Percentiles rank a stretch among this genome's conserved stretches.
phyloP scores from a whole-genome alignment of 2,113 vertebrate genomes.

The Shinisaurus crocodilurus region DNA sequence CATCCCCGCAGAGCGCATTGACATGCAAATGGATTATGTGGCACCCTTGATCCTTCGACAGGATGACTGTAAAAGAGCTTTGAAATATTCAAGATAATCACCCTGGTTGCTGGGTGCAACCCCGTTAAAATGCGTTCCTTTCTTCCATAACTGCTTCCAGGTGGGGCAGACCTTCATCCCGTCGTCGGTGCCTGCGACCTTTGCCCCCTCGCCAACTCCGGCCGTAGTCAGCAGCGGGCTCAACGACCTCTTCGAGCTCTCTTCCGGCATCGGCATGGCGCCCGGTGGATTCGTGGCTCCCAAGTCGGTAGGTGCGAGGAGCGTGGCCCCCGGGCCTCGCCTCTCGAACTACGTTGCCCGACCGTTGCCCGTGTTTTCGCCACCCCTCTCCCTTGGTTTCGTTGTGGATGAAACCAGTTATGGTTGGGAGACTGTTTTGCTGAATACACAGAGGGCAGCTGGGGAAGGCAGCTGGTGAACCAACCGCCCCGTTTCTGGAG shows the following conservation, averaged over 20 bases:
- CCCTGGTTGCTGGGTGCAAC: too few species aligned
- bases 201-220: slow-evolving; percentile 96
- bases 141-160: slow-evolving; percentile 69
- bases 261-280: slow-evolving; percentile 92
- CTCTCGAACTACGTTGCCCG: too few species aligned
- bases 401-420: too few species aligned
- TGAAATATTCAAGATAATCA: slow-evolving; percentile 67
- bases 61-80: slow-evolving; percentile 42
- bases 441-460: too few species aligned
- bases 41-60: slow-evolving; percentile 51
- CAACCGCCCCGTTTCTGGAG: too few species aligned
- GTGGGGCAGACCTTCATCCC: slow-evolving; percentile 99
- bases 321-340: fast-evolving
- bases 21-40: slow-evolving; percentile 65
- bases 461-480: too few species aligned
- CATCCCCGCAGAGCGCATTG: slow-evolving; percentile 49
- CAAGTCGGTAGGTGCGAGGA: slow-evolving; percentile 87
- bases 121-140: too few species aligned
- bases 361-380: too few species aligned
- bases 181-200: slow-evolving; percentile 92
- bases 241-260: slow-evolving; percentile 96
- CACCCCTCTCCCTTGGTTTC: too few species aligned
- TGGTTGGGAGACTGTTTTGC: too few species aligned
- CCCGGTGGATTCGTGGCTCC: slow-evolving; percentile 88
- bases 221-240: slow-evolving; percentile 92